A percentile compares a stretch with the other conserved stretches of the same genome.
These are phyloP conservation scores for Rhopilema esculentum DNA, from an alignment of 30 jellyfish, hydroid and myxozoan genomes.

Conservation along the genomic window DNA sequence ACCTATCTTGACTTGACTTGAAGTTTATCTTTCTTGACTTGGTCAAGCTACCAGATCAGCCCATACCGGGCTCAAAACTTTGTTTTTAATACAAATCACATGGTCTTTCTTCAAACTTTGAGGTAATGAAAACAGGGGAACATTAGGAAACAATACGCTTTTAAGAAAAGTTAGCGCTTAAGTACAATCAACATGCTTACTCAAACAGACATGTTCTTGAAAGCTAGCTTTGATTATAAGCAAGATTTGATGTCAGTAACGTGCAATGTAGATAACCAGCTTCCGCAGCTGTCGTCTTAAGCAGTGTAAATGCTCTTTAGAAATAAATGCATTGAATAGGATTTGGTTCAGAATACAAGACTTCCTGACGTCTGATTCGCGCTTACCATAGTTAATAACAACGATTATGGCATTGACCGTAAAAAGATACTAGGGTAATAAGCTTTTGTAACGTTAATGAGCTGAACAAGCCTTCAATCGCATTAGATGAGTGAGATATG, in stretches of 20 bases:
- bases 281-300: conserved; percentile 1
- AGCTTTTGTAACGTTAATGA: conserved; percentile 46
- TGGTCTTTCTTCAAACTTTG: too few relatives aligned
- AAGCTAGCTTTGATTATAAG: background rate
- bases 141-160: background rate
- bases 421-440: conserved; percentile 41
- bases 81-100: too few relatives aligned
- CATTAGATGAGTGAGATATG: conserved; percentile 4
- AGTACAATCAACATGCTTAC: too few relatives aligned
- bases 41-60: too few relatives aligned
- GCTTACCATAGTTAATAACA: conserved; percentile 15
- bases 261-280: background rate
- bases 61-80: too few relatives aligned
- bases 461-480: conserved; percentile 23
- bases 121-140: background rate
- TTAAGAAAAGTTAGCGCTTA: too few relatives aligned
- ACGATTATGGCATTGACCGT: conserved; percentile 42
- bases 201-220: background rate
- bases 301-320: conserved; percentile 5
- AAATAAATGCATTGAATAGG: conserved; percentile 20
- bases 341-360: conserved; percentile 6
- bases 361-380: conserved; percentile 67
- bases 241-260: background rate
- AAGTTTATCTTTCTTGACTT: too few relatives aligned
- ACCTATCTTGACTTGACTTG: too few relatives aligned